Base-by-base conservation (phyloP, 2,888 invertebrate genomes). In the Tetheella fluctuosa region DNA sequence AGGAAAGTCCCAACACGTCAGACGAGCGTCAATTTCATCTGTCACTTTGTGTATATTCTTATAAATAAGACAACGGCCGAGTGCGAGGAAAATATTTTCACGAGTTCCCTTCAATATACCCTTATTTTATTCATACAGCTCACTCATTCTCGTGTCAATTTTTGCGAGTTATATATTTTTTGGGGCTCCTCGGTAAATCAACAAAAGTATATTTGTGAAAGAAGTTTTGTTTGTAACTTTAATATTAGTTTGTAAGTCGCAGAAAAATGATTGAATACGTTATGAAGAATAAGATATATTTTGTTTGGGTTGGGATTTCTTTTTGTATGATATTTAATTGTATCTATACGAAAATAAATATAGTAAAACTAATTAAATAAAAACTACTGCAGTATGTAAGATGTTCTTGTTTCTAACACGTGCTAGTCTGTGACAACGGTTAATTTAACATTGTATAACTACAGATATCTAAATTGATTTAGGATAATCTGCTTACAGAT, bases 171-270 rank as follows among this genome's bases (percentile, higher is more conserved):
- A 20, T 48, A n/a, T n/a, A 20, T 48, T 48, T 48, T 7, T 6
- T 7, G 15, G 12, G 42, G 42, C 42, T 20, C 20, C 7, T 48
- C 20, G 48, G 8, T 20, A 10, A 48, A 48, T 20, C 48, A 48
- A 48, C 48, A 20, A 48, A 48, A 48, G 10, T 48, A 48, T 48
- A 20, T 48, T 48, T 48, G 48, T n/a, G 17, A 48, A 20, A 20
- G 48, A 48, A 48, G 48, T 48, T 48, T 48, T 20, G 20, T 48
- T 20, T 48, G 48, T 48, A 48, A 48, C 48, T 48, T 20, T 48
- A 6, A 48, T 48, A 48, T 48, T 48, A 48, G 48, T 48, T 48
- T 48, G 20, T 20, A 20, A 48, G 48, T 42, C 42, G 7, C 42
- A 7, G 20, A 20, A 10, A 48, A 42, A 48, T 48, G 48, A 48